Evolutionary conservation across 37 sponge, comb jelly and placozoan species (phyloP).

Genomic region (Hormiphora californensis): DNA sequence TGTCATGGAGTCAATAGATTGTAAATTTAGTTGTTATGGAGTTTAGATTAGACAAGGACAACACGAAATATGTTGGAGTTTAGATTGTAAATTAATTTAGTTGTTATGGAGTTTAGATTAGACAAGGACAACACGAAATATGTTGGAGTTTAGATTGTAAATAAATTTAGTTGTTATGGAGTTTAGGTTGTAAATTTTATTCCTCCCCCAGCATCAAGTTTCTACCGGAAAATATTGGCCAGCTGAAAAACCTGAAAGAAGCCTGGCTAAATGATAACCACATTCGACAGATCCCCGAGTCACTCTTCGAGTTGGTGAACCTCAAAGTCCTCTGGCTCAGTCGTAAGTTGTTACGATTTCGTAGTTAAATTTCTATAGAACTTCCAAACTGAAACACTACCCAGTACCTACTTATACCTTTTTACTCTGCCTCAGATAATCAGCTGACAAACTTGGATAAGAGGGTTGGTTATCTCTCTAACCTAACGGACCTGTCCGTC

Average conservation of each 20-base stretch:
- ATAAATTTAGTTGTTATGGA: too few relatives aligned
- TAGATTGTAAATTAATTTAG: too few relatives aligned
- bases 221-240: constrained; percentile 32
- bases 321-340: constrained; percentile 28
- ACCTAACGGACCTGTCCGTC: constrained; percentile 1
- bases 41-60: too few relatives aligned
- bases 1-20: too few relatives aligned
- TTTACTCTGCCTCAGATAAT: not conserved
- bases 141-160: too few relatives aligned
- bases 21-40: too few relatives aligned
- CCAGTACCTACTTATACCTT: not conserved
- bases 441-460: not conserved
- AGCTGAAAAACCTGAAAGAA: not conserved
- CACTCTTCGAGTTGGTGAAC: not conserved
- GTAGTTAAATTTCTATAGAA: not conserved
- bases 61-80: too few relatives aligned
- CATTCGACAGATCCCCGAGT: not conserved
- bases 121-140: too few relatives aligned
- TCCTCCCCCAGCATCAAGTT: constrained; percentile 50
- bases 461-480: not conserved
- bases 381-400: not conserved
- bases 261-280: constrained; percentile 49
- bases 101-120: too few relatives aligned
- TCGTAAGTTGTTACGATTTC: not conserved
- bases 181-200: too few relatives aligned